Evolutionary conservation across 2,113 vertebrate genomes (phyloP), one percentile per base, ranked within the genome.

Genomic region (Dicaeum eximium): DNA sequence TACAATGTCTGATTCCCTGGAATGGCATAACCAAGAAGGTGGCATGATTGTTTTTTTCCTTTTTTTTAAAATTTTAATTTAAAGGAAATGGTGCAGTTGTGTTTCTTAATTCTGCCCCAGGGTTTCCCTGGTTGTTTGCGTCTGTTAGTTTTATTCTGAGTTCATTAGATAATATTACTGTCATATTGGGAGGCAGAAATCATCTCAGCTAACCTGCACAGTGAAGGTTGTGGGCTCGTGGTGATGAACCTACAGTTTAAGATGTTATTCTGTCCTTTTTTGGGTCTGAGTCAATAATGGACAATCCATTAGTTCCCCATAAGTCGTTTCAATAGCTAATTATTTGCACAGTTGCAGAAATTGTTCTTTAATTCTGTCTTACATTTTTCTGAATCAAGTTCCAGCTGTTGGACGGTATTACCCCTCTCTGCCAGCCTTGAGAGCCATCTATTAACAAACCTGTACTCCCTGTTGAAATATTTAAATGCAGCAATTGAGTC

Each of bases 261-360:
- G 31, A 90, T 33, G 37, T 50, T 80, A 47, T 38, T 92, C 30
- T 44, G 54, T 33, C 24, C 5, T 31, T 88, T 94, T 86, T 62
- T 62, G 56, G 23, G 60, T 62, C 69, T 51, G 66, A 78, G 50
- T 93, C 81, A 64, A 53, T 86, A 90, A 80, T 33, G 40, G 81
- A 78, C 85, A 92, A 90, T 93, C 79, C 51, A 60, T 92, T 93
- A 80, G 71, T 90, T 93, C 71, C 51, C 90, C 23, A 1, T 87
- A 93, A 95, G 47, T 90, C 0, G 22, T 94, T 93, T 92, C 79
- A 88, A 54, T 93, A 87, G 78, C 60, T 95, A 90, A 91, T 94
- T 95, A 92, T 66, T 87, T 82, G 67, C 78, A 80, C 74, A 88
- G 90, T 95, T 94, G 71, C 88, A 93, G 95, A 91, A 91, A 92